Evolutionary conservation across 1,140 invertebrate species (phyloP).

Genomic region (Bathynomus jamesi): DNA sequence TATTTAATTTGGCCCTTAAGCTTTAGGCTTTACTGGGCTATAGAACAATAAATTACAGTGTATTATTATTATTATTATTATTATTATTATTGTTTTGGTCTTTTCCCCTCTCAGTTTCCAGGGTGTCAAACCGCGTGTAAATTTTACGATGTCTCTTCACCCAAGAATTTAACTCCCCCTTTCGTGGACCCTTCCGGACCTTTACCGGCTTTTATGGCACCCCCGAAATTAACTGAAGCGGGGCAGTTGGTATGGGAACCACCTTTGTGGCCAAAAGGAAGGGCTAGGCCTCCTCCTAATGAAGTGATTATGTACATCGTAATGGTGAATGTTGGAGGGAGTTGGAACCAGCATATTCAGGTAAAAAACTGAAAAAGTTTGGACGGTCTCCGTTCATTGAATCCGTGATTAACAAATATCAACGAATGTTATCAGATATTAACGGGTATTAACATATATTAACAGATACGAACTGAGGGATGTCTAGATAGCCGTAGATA

Average conservation of each 20-base stretch:
- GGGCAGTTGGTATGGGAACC: neutral
- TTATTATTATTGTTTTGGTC: neutral
- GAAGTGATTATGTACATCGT: neutral
- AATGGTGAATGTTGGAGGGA: neutral
- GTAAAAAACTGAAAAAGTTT: neutral
- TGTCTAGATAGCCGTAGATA: too few species aligned
- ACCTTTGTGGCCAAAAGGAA: neutral
- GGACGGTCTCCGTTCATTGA: too few species aligned
- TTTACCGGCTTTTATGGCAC: neutral
- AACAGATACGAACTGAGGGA: too few species aligned
- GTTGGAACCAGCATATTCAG: neutral
- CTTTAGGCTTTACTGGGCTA: too few species aligned
- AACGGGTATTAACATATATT: too few species aligned
- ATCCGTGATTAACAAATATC: too few species aligned
- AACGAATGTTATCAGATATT: too few species aligned
- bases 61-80: neutral
- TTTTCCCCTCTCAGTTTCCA: neutral
- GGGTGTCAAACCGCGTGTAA: neutral
- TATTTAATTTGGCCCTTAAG: too few species aligned
- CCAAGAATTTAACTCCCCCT: neutral
- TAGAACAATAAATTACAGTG: too few species aligned
- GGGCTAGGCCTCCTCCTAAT: neutral
- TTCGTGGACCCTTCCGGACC: neutral
- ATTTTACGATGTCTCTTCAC: neutral
- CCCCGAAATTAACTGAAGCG: neutral